A percentile compares a stretch with the other conserved stretches of the same genome.
Conservation (phyloP, 1,140 invertebrate genomes). For the Palaemon carinicauda region DNA sequence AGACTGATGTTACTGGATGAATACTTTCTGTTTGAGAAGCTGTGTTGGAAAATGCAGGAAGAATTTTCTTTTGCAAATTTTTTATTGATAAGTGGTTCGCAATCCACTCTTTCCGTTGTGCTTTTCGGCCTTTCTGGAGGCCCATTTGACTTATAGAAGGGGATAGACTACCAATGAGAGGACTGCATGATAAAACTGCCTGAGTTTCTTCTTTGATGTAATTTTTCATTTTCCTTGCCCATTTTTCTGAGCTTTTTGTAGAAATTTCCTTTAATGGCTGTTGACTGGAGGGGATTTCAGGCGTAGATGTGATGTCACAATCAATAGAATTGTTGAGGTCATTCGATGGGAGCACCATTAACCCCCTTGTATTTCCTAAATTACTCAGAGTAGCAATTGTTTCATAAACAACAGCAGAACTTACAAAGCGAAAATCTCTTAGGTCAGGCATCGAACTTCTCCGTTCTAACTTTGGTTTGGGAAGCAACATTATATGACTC, state of each 20-base stretch:
- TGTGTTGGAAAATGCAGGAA: slow-evolving; percentile 20
- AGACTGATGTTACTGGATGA: neutral
- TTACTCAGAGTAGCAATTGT: slow-evolving; percentile 47
- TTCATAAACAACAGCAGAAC: slow-evolving; percentile 54
- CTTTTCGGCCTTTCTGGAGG: neutral
- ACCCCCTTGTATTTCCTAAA: slow-evolving; percentile 35
- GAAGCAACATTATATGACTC: slow-evolving; percentile 44
- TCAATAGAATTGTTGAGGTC: neutral
- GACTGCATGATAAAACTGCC: slow-evolving; percentile 38
- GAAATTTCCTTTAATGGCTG: neutral
- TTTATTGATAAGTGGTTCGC: slow-evolving; percentile 50
- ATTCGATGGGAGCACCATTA: slow-evolving; percentile 39
- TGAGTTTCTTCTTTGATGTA: slow-evolving; percentile 50
- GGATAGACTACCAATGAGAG: slow-evolving; percentile 15
- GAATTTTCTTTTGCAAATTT: slow-evolving; percentile 39
- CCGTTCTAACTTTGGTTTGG: slow-evolving; percentile 42
- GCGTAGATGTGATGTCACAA: neutral
- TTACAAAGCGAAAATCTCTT: slow-evolving; percentile 48
- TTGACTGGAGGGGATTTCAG: neutral
- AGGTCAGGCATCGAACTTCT: slow-evolving; percentile 57
- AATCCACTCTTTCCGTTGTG: slow-evolving; percentile 52
- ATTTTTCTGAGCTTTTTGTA: neutral
- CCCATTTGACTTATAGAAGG: neutral
- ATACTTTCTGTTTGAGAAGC: slow-evolving; percentile 44
- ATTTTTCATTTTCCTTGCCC: slow-evolving; percentile 38